Conservation (phyloP, 2,888 invertebrate species). For the Lingula anatina region DNA sequence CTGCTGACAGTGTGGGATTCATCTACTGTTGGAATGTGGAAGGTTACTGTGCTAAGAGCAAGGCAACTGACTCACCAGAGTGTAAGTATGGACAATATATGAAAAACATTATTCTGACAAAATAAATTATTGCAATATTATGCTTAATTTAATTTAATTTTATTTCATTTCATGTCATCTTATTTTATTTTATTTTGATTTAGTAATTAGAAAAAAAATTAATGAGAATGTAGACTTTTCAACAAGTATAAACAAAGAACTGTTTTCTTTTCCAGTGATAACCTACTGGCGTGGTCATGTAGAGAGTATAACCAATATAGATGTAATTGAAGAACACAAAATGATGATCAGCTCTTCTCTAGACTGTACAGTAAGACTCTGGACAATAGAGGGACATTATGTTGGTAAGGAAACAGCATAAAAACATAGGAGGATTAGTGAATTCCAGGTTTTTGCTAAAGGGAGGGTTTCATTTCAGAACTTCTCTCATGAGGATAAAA, state of each 20-base stretch:
- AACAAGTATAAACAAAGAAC: neutral
- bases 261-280: conserved; percentile 28
- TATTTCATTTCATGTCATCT: neutral
- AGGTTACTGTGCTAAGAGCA: conserved; percentile 31
- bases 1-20: conserved; percentile 48
- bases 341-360: conserved; percentile 45
- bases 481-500: too few relatives aligned
- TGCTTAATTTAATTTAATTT: neutral
- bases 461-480: too few relatives aligned
- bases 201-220: too few relatives aligned
- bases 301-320: conserved; percentile 43
- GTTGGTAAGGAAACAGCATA: conserved; percentile 30
- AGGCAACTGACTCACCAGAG: conserved; percentile 35
- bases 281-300: conserved; percentile 49
- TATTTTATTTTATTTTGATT: conserved; percentile 5
- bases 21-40: conserved; percentile 47
- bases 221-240: too few relatives aligned
- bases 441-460: neutral
- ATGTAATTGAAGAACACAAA: conserved; percentile 43
- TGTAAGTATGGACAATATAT: conserved; percentile 25
- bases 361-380: conserved; percentile 51
- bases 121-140: neutral
- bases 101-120: neutral
- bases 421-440: neutral
- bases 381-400: conserved; percentile 50